Conservation (phyloP, 1,140 invertebrate species). For the Probaryconus sp. region DNA sequence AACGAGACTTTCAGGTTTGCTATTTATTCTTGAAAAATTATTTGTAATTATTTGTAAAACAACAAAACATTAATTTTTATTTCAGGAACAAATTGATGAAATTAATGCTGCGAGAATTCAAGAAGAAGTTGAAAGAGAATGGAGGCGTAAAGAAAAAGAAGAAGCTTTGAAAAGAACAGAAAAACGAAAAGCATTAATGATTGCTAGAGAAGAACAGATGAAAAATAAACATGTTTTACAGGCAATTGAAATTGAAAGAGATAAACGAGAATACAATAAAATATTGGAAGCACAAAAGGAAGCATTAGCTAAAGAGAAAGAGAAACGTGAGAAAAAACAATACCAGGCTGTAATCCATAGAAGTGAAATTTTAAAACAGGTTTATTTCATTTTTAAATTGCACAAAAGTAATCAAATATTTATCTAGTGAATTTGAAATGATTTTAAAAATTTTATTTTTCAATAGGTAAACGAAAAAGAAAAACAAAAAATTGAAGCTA, state of each 20-base stretch:
- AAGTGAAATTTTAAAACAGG: constrained; percentile 74
- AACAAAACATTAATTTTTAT: constrained; percentile 3
- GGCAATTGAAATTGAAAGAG: constrained; percentile 81
- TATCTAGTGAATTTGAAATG: constrained; percentile 5
- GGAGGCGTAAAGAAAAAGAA: constrained; percentile 79
- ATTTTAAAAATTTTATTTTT: constrained; percentile 32
- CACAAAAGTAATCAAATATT: neutral
- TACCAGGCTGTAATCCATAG: constrained; percentile 63
- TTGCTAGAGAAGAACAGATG: constrained; percentile 77
- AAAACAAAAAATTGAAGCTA: constrained; percentile 79
- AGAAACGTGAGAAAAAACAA: constrained; percentile 71
- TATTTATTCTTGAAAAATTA: constrained; percentile 4
- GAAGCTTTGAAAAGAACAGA: constrained; percentile 74
- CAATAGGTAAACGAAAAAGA: constrained; percentile 85
- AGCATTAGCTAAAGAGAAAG: constrained; percentile 71
- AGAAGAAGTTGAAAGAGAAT: constrained; percentile 80
- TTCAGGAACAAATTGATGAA: constrained; percentile 78
- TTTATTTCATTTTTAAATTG: constrained; percentile 19
- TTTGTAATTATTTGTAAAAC: neutral
- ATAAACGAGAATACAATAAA: constrained; percentile 81
- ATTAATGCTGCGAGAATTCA: constrained; percentile 78
- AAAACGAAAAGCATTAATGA: constrained; percentile 75
- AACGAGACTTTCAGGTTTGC: constrained; percentile 71
- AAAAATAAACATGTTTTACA: constrained; percentile 77
- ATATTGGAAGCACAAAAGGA: constrained; percentile 75